phyloP scores from a whole-genome alignment of 2,888 invertebrate species.

The Craniophora ligustri region DNA sequence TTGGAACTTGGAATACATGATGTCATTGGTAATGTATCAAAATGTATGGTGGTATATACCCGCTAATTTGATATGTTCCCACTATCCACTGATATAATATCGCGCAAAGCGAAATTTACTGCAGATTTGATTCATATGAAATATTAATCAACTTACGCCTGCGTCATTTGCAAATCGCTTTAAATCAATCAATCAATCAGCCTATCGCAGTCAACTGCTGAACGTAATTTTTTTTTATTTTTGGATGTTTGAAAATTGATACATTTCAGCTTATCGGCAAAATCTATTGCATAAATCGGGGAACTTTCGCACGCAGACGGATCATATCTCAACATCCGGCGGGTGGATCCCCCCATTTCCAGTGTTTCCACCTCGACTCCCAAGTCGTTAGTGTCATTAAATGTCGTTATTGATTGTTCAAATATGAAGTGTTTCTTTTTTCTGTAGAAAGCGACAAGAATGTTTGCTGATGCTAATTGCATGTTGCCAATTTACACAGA shows the following conservation, averaged over 20 bases:
- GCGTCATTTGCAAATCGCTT: slow-evolving; percentile 15
- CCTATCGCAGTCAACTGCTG: too few relatives aligned
- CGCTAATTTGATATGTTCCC: slow-evolving; percentile 28
- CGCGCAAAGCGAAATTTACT: slow-evolving; percentile 16
- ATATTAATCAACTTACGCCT: slow-evolving; percentile 28
- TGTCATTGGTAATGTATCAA: slow-evolving; percentile 47
- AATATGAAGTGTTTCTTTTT: slow-evolving; percentile 37
- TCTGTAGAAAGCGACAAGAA: slow-evolving; percentile 3
- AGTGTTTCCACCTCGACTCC: slow-evolving; percentile 66
- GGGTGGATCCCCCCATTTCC: slow-evolving; percentile 65
- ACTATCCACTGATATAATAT: slow-evolving; percentile 12
- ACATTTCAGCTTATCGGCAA: slow-evolving; percentile 20
- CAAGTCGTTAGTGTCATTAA: slow-evolving; percentile 61
- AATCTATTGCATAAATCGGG: slow-evolving; percentile 63
- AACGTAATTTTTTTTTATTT: slow-evolving; percentile 13
- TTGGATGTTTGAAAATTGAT: slow-evolving; percentile 21
- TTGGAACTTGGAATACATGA: slow-evolving; percentile 56
- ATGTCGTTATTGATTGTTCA: slow-evolving; percentile 64
- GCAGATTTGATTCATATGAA: slow-evolving; percentile 24
- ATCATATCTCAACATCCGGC: slow-evolving; percentile 77
- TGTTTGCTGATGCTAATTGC: slow-evolving; percentile 33
- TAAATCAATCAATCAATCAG: neutral
- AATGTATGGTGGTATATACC: slow-evolving; percentile 28
- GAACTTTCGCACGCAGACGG: slow-evolving; percentile 68
- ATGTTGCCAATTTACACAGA: slow-evolving; percentile 35